Percentiles rank a stretch among this genome's conserved stretches.
phyloP scores from a whole-genome alignment of 1,140 invertebrate species.

The Anastatus disparis region DNA sequence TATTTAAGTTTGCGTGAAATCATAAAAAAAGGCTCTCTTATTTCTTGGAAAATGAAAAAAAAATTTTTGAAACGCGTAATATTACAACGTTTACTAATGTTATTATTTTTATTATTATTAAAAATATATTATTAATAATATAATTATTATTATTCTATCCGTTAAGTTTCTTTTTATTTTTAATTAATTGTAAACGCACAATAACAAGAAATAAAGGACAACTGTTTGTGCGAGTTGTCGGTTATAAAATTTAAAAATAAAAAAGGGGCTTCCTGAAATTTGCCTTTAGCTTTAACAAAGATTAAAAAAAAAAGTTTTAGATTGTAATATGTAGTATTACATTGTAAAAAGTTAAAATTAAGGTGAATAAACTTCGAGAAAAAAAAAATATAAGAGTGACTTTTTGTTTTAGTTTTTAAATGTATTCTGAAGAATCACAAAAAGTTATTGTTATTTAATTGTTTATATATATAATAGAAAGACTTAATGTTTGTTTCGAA shows the following conservation, averaged over 20 bases:
- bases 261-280: slow-evolving; percentile 38
- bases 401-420: background rate
- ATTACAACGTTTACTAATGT: slow-evolving; percentile 23
- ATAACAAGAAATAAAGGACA: background rate
- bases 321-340: slow-evolving; percentile 32
- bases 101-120: slow-evolving; percentile 8
- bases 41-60: slow-evolving; percentile 27
- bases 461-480: slow-evolving; percentile 15
- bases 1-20: background rate
- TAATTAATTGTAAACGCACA: slow-evolving; percentile 16
- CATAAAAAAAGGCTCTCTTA: slow-evolving; percentile 37
- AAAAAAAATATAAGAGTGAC: background rate
- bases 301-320: slow-evolving; percentile 10
- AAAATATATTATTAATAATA: slow-evolving; percentile 9
- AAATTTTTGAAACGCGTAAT: slow-evolving; percentile 19
- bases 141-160: slow-evolving; percentile 27
- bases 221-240: slow-evolving; percentile 11
- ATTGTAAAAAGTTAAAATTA: slow-evolving; percentile 35
- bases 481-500: slow-evolving; percentile 6
- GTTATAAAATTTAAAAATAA: slow-evolving; percentile 14
- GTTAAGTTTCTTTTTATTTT: background rate
- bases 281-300: slow-evolving; percentile 38
- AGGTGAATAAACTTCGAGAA: background rate
- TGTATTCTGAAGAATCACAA: background rate
- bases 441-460: slow-evolving; percentile 7